Base-by-base conservation (phyloP, 1,140 invertebrate species). In the Proales similis region DNA sequence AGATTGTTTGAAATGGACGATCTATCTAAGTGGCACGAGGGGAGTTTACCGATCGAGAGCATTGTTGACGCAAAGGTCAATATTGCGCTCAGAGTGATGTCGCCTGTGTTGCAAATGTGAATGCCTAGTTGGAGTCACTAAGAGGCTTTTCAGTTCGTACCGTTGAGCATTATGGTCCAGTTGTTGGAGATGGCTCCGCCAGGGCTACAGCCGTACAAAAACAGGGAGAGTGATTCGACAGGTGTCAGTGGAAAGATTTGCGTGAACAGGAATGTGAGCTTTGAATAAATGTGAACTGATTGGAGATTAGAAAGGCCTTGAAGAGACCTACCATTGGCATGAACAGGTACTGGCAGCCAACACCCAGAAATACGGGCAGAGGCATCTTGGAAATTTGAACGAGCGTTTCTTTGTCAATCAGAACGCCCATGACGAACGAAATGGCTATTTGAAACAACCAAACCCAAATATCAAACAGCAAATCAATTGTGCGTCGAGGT, bases 281-380 rank as follows among this genome's bases (percentile, higher is more conserved):
- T 36, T 36, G 9, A 9, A 9, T 30, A 48, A 24, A 30, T 32
- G 7, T 11, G 19, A 9, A 2, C 7, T 14, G 1, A 20, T 2
- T 36, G 24, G n/a, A 3, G 30, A 0, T 29, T 12, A 12, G 45
- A 57, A 39, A 57, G n/a, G n/a, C n/a, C n/a, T n/a, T 14, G 1
- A 27, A 57, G 12, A 39, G 45, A 57, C 39, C 24, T 57, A 57
- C 51, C 36, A 57, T 29, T 14, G 51, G 51, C 51, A 57, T 57
- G 5, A 57, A 19, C 3, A 57, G n/a, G n/a, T 57, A 57, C 14
- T 57, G 51, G n/a, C 51, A 57, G 20, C 27, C 39, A 57, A 57
- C 29, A 42, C 51, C 51, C 39, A 57, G 29, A 12, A 57, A 42
- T 17, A 57, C 32, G 5, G 51, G 33, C 32, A 4, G 29, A 4